Conservation (phyloP, 1,140 invertebrate species). For the Phthorimaea operculella region DNA sequence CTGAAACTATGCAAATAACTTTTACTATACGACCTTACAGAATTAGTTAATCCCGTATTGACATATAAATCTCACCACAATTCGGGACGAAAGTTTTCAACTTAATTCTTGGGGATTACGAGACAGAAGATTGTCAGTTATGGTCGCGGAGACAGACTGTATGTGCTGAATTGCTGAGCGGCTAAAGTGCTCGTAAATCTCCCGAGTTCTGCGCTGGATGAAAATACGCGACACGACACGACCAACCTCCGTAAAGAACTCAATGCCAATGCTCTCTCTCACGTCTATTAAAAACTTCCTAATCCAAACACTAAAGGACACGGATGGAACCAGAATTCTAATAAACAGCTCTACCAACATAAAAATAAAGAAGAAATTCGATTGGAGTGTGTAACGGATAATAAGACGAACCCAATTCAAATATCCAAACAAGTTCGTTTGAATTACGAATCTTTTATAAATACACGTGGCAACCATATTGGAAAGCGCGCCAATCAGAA, state of each 20-base stretch:
- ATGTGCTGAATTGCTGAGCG: slow-evolving; percentile 60
- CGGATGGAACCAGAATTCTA: neutral
- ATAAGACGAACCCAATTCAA: slow-evolving; percentile 21
- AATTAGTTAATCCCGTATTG: slow-evolving; percentile 1
- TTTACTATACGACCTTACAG: slow-evolving; percentile 4
- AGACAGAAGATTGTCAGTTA: slow-evolving; percentile 57
- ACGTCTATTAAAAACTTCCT: neutral
- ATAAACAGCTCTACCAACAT: neutral
- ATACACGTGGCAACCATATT: slow-evolving; percentile 54
- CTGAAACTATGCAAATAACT: slow-evolving; percentile 39
- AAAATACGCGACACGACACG: slow-evolving; percentile 46
- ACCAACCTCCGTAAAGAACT: slow-evolving; percentile 16
- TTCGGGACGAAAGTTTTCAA: slow-evolving; percentile 31
- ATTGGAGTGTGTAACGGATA: neutral
- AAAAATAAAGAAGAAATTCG: slow-evolving; percentile 2
- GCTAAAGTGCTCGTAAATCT: slow-evolving; percentile 59
- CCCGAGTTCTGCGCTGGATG: slow-evolving; percentile 42
- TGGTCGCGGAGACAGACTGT: slow-evolving; percentile 44
- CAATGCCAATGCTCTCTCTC: slow-evolving; percentile 6
- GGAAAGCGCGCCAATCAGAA: slow-evolving; percentile 44
- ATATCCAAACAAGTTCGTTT: slow-evolving; percentile 13
- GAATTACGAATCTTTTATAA: slow-evolving; percentile 34
- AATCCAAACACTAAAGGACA: neutral
- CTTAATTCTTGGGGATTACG: slow-evolving; percentile 53
- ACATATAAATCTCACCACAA: neutral